These are phyloP conservation scores for Dasypolia templi DNA, from an alignment of 2,888 invertebrate species.

Conservation along the genomic window DNA sequence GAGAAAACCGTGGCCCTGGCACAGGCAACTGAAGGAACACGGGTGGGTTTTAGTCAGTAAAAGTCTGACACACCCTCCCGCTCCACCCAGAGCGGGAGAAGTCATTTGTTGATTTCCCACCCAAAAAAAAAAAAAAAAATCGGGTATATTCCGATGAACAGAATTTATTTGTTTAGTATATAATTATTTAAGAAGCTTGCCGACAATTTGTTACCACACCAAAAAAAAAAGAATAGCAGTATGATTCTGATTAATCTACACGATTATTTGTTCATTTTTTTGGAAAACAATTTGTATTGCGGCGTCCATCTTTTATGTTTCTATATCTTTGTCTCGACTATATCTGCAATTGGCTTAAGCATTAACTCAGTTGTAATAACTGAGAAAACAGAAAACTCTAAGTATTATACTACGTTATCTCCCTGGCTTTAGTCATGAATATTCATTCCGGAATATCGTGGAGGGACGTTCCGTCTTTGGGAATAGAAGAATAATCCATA, in stretches of 20 bases:
- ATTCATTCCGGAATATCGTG: constrained; percentile 75
- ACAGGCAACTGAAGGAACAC: too few species aligned
- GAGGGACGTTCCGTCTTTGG: constrained; percentile 71
- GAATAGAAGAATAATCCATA: constrained; percentile 73
- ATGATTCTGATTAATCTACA: not conserved
- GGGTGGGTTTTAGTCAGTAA: too few species aligned
- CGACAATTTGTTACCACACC: not conserved
- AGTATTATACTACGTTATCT: constrained; percentile 60
- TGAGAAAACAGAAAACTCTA: constrained; percentile 39
- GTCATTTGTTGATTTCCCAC: too few species aligned
- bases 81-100: too few species aligned
- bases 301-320: constrained; percentile 3
- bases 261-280: not conserved
- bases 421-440: constrained; percentile 74
- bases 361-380: constrained; percentile 43
- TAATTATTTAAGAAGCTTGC: not conserved
- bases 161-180: constrained; percentile 15
- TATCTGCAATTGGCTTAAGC: constrained; percentile 22
- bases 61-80: too few species aligned
- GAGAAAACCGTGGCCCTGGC: too few species aligned
- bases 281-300: constrained; percentile 10
- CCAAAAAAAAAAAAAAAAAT: too few species aligned
- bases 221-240: not conserved
- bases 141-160: constrained; percentile 2
- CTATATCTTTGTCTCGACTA: constrained; percentile 2